Percentiles rank a stretch among this genome's conserved stretches.
phyloP scores from a whole-genome alignment of 2,113 vertebrate genomes.

The Rafetus swinhoei region DNA sequence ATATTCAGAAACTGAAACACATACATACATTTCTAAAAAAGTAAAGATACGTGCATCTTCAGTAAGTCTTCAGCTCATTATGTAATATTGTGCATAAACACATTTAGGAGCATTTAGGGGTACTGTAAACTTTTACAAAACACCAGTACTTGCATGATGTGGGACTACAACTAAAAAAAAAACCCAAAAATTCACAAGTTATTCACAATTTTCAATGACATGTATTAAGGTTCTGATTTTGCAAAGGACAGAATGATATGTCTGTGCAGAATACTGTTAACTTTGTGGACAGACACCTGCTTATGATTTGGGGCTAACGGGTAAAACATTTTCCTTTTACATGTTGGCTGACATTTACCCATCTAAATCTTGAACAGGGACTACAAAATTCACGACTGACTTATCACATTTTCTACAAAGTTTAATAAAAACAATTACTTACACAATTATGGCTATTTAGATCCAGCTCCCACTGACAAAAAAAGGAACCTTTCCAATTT shows the following conservation, averaged over 20 bases:
- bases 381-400: no score
- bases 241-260: not conserved
- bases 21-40: rapidly evolving
- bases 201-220: not conserved
- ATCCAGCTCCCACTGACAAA: not conserved
- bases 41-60: not conserved
- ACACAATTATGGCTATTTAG: not conserved
- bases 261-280: not conserved
- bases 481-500: not conserved
- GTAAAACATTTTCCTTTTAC: not conserved
- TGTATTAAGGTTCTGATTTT: not conserved
- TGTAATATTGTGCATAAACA: not conserved
- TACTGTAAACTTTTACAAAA: not conserved
- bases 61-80: not conserved
- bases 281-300: not conserved
- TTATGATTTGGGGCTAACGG: not conserved
- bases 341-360: not conserved
- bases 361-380: not conserved
- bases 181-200: not conserved
- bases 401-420: no score
- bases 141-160: not conserved
- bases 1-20: not conserved
- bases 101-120: not conserved
- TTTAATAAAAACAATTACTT: no score
- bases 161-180: not conserved